A percentile compares a stretch with the other conserved stretches of the same genome.
phyloP scores from a whole-genome alignment of 2,797 vertebrate genomes.

The Ctenosaura bakeri region DNA sequence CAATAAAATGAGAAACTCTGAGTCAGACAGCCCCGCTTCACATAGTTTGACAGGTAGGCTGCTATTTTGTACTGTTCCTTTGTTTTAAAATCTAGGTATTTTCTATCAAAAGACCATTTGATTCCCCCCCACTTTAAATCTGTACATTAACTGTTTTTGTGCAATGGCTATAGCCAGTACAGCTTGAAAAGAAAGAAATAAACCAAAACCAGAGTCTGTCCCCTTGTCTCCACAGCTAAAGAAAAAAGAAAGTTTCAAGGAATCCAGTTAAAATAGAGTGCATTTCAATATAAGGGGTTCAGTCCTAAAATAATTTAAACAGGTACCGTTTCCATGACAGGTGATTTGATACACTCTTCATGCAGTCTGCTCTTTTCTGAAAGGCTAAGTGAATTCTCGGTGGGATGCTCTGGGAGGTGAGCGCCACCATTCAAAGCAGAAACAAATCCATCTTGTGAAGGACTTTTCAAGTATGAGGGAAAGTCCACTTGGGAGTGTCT shows the following conservation, averaged over 20 bases:
- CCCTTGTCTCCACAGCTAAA: constrained; percentile 60
- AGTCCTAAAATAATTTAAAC: constrained; percentile 82
- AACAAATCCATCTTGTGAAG: constrained; percentile 87
- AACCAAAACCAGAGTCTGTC: constrained; percentile 73
- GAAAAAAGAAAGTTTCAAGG: constrained; percentile 75
- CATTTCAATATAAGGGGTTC: constrained; percentile 67
- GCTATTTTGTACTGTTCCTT: constrained; percentile 56
- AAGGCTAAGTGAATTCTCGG: constrained; percentile 85
- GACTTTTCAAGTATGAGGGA: constrained; percentile 94
- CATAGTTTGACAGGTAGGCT: constrained; percentile 76
- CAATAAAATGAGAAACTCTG: constrained; percentile 80
- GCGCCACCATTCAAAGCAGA: constrained; percentile 83
- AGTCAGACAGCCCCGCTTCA: constrained; percentile 78
- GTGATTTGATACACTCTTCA: constrained; percentile 88
- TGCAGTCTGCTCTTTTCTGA: constrained; percentile 90
- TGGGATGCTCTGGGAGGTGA: constrained; percentile 83
- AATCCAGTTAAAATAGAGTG: constrained; percentile 72
- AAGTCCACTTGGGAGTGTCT: constrained; percentile 87
- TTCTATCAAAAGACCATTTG: constrained; percentile 79
- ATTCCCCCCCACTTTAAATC: constrained; percentile 73
- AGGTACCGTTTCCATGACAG: constrained; percentile 92
- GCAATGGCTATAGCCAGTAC: constrained; percentile 78
- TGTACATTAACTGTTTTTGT: constrained; percentile 79
- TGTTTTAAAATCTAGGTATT: constrained; percentile 72
- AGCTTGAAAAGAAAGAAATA: constrained; percentile 70